Evolutionary conservation across 1,140 invertebrate species (phyloP), one percentile per base, ranked within the genome.

Genomic region (Glossosoma conforme): DNA sequence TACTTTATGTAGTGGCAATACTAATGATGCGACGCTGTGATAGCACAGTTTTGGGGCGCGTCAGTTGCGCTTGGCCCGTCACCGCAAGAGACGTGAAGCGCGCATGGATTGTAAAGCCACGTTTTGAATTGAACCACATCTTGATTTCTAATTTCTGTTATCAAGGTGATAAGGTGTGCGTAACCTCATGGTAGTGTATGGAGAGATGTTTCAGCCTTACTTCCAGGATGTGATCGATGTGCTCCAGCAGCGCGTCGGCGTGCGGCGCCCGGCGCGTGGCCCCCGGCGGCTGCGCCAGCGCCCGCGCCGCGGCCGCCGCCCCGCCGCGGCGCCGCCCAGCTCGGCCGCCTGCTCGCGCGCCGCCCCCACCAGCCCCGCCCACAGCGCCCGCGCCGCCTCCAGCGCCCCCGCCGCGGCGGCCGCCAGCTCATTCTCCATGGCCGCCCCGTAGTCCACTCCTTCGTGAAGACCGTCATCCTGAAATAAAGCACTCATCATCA

Each of bases 191-290:
- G n/a, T n/a, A n/a, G n/a, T n/a, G n/a, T n/a, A n/a, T n/a, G n/a
- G n/a, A n/a, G n/a, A n/a, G n/a, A n/a, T n/a, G n/a, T n/a, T n/a
- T n/a, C n/a, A n/a, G 22, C 61, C 61, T 56, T 63, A 70, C 72
- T 68, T 75, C 72, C 64, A 75, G 69, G 60, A 75, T 75, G 60
- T 75, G 75, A 63, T 79, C 78, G 63, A 75, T 69, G 62, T 77
- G 75, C 67, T 79, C 77, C 62, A 78, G 69, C 44, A 75, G 69
- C 59, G 65, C 67, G 64, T 71, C 70, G 57, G 72, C 57, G 25
- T 55, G 52, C 18, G 52, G 49, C 21, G 52, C 46, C 1, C 55
- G 42, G 24, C 52, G 41, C 2, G 45, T 46, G 13, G 46, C 40
- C 22, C 40, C 44, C 10, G 42, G 41, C 2, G 52, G 52, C 15